Conservation (phyloP, 2,797 vertebrate species). For the Neoniphon sammara region DNA sequence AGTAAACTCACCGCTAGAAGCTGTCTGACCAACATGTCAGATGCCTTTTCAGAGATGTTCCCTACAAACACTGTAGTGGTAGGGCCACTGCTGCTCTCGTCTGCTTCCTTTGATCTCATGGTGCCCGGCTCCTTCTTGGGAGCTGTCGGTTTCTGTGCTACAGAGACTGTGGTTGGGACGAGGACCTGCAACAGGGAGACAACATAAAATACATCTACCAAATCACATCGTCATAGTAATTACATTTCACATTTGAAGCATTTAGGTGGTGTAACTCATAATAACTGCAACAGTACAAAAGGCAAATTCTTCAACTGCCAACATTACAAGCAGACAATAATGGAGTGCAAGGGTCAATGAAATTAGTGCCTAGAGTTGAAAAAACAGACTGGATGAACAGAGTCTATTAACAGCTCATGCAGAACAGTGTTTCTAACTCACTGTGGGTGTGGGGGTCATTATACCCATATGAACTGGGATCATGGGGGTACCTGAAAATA, state of each 20-base stretch:
- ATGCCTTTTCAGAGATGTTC: constrained; percentile 98
- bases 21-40: constrained; percentile 98
- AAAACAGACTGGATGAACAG: not conserved
- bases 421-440: constrained; percentile 63
- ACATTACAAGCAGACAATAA: not conserved
- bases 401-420: not conserved
- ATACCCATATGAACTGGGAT: constrained; percentile 99
- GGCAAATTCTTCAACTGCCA: not conserved
- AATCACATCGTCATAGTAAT: not conserved
- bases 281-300: not conserved
- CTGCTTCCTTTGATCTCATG: constrained; percentile 87
- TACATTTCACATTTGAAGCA: not conserved
- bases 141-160: constrained; percentile 90
- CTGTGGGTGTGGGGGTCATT: constrained; percentile 93
- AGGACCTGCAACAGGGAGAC: constrained; percentile 79
- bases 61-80: constrained; percentile 99
- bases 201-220: not conserved
- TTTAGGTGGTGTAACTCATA: not conserved
- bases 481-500: constrained; percentile 92
- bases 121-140: constrained; percentile 87
- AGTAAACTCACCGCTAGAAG: constrained; percentile 91
- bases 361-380: not conserved
- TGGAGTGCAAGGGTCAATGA: not conserved
- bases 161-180: constrained; percentile 89
- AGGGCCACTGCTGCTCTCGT: constrained; percentile 87